Evolutionary conservation across 2,797 vertebrate genomes (phyloP).

Genomic region (Apodemus agrarius): DNA sequence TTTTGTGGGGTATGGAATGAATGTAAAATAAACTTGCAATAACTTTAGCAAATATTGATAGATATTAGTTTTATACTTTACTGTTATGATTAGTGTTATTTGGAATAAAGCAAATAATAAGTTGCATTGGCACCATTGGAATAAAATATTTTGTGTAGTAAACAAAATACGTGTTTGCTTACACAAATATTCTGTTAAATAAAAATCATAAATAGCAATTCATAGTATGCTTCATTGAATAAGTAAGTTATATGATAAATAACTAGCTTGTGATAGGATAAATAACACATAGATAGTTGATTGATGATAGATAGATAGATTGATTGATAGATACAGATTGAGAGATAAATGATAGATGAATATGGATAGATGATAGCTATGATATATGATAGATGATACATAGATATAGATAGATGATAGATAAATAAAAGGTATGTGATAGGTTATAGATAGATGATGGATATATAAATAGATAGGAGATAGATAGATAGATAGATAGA

Average conservation of each 20-base stretch:
- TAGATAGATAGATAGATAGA: neutral
- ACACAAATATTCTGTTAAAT: neutral
- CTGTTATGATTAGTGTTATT: neutral
- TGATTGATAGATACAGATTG: neutral
- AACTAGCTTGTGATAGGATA: neutral
- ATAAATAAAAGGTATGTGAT: neutral
- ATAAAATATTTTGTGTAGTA: neutral
- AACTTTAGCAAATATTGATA: neutral
- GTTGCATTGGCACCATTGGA: neutral
- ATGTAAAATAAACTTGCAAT: neutral
- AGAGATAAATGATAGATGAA: neutral
- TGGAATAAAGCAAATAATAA: neutral
- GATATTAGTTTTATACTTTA: neutral
- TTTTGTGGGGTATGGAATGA: neutral
- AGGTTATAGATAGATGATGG: neutral
- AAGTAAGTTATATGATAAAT: neutral
- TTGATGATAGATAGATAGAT: neutral
- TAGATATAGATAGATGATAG: neutral
- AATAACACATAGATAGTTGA: neutral
- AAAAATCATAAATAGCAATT: neutral
- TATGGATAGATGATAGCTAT: neutral
- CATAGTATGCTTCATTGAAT: neutral
- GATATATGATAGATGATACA: neutral
- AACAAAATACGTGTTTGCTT: neutral
- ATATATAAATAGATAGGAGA: neutral